These are phyloP conservation scores for Plutomurus gul DNA, from an alignment of 1,140 invertebrate species.

Conservation along the genomic window DNA sequence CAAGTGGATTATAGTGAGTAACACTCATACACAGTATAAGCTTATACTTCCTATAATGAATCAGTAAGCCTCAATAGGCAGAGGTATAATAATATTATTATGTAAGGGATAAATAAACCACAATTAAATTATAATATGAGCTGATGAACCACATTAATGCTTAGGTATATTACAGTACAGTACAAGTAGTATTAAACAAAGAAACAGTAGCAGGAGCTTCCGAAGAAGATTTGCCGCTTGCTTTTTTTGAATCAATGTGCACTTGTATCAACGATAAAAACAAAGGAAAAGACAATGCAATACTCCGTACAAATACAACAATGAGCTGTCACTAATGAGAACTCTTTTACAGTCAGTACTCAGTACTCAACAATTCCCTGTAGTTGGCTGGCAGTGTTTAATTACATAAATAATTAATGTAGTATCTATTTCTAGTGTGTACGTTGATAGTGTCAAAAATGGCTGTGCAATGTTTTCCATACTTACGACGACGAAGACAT, in stretches of 20 bases:
- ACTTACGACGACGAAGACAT: background rate
- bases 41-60: background rate
- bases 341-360: background rate
- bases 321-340: background rate
- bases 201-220: no score
- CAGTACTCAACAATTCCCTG: slow-evolving; percentile 11
- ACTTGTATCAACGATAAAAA: background rate
- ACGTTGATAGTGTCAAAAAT: background rate
- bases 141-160: background rate
- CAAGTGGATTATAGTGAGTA: background rate
- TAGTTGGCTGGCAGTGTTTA: slow-evolving; percentile 12
- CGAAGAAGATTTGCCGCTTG: no score
- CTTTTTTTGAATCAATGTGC: no score
- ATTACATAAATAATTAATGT: background rate
- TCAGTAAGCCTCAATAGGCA: background rate
- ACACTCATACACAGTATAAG: background rate
- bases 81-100: background rate
- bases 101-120: background rate
- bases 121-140: background rate
- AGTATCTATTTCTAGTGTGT: background rate
- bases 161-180: background rate
- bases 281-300: background rate
- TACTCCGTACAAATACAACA: background rate
- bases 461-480: background rate
- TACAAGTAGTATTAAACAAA: background rate